Evolutionary conservation across 2,888 invertebrate species (phyloP), one percentile per base, ranked within the genome.

Genomic region (Scrobipalpa costella): DNA sequence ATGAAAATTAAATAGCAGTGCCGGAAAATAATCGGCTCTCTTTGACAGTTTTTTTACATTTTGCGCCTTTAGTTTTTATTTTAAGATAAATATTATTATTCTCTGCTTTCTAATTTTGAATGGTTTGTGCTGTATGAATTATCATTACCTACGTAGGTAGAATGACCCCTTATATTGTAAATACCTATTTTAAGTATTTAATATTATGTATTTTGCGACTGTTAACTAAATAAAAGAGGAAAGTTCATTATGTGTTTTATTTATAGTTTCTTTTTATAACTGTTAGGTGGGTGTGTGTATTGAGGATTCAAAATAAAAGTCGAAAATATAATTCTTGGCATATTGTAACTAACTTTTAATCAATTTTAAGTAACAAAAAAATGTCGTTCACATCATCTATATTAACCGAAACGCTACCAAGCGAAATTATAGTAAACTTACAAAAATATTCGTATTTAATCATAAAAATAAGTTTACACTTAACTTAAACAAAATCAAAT

Each of bases 301-400:
- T 44, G 55, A 34, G 52, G 17, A 34, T 33, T 33, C 66, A n/a
- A 76, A 81, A 83, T 80, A 84, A 86, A 84, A 87, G 77, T 52
- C 63, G 80, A 76, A 73, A 69, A 76, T 75, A 70, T 84, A 79
- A 81, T 85, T 90, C 86, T 90, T 89, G 90, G 89, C 90, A 88
- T 91, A 90, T 90, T 90, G 88, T 91, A 90, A 90, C 90, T 88
- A 86, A 84, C 84, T 88, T 90, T 90, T 90, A 90, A 86, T 90
- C 81, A 80, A 90, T 90, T 91, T 90, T 90, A 90, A 90, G 90
- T 90, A 91, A 90, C 90, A 90, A 91, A 91, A 85, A 84, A 81
- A 75, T 67, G 85, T 87, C 84, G 82, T 83, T 85, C 85, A 88
- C 82, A 84, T 80, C 81, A 83, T 86, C 85, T 85, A 85, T 81